Percentiles rank a stretch among this genome's conserved stretches.
These are phyloP conservation scores for Turritopsis rubra DNA, from an alignment of 30 jellyfish, hydroid and myxozoan genomes.

Conservation along the genomic window DNA sequence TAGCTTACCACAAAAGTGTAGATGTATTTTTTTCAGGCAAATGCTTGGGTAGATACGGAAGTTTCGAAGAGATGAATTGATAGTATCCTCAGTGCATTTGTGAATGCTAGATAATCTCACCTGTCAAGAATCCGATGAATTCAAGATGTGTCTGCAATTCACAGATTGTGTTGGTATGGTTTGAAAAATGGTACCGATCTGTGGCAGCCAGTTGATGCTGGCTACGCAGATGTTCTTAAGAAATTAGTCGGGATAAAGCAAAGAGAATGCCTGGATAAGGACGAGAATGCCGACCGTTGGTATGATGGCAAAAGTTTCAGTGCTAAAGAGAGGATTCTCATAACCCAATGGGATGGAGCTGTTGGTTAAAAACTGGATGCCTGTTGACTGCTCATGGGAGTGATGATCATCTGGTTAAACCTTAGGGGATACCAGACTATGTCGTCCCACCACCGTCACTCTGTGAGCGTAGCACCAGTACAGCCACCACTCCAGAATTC, in stretches of 20 bases:
- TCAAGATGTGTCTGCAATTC: no score
- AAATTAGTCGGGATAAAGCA: no score
- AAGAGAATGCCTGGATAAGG: no score
- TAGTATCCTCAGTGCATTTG: slow-evolving; percentile 31
- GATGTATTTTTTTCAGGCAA: no score
- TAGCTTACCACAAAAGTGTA: slow-evolving; percentile 42
- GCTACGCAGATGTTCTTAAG: no score
- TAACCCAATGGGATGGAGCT: slow-evolving; percentile 5
- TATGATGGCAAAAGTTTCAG: slow-evolving; percentile 25
- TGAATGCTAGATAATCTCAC: no score
- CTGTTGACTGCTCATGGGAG: slow-evolving; percentile 62
- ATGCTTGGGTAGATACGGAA: slow-evolving; percentile 49
- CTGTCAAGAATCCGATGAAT: no score
- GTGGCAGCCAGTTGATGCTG: no score
- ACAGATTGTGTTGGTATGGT: no score
- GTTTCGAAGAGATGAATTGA: slow-evolving; percentile 40
- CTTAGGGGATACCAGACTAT: slow-evolving; percentile 34
- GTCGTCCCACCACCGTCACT: slow-evolving; percentile 41
- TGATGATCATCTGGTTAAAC: slow-evolving; percentile 39
- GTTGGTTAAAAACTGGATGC: slow-evolving; percentile 59
- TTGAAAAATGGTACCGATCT: no score
- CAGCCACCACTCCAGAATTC: no score
- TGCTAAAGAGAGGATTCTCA: slow-evolving; percentile 29
- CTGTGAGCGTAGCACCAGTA: neutral
- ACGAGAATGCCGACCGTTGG: no score